Conservation (phyloP, 2,888 invertebrate species). For the Acleris sparsana region DNA sequence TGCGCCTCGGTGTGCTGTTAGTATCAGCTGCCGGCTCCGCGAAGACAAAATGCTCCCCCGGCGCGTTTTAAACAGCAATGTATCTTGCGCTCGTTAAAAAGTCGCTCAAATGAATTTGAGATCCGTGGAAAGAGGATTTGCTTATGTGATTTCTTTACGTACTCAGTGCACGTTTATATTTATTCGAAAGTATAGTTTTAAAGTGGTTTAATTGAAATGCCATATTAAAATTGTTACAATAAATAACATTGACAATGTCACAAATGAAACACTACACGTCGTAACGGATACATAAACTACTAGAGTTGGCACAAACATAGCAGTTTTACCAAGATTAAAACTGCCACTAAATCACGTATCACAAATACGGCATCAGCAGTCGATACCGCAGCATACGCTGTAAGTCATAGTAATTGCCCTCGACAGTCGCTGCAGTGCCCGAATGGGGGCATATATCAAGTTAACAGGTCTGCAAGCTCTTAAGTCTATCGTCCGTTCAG, state of each 20-base stretch:
- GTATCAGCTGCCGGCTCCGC: constrained; percentile 19
- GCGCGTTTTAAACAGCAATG: constrained; percentile 26
- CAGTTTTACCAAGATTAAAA: constrained; percentile 31
- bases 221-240: too few relatives aligned
- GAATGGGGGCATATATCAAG: constrained; percentile 57
- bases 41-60: constrained; percentile 25
- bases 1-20: constrained; percentile 31
- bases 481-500: constrained; percentile 37
- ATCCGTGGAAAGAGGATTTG: too few relatives aligned
- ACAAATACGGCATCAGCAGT: constrained; percentile 36
- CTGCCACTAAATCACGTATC: constrained; percentile 27
- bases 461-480: constrained; percentile 53
- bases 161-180: too few relatives aligned
- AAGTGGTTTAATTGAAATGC: too few relatives aligned
- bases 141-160: too few relatives aligned
- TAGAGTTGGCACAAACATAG: constrained; percentile 33
- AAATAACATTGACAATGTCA: background rate
- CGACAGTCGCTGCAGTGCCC: constrained; percentile 46
- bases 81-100: constrained; percentile 16
- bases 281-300: constrained; percentile 14
- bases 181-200: too few relatives aligned
- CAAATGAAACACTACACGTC: background rate
- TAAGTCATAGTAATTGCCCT: constrained; percentile 60
- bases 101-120: constrained; percentile 2
- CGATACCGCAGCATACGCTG: constrained; percentile 48